Evolutionary conservation across 2,888 invertebrate genomes (phyloP).

Genomic region (Schizaphis graminum): DNA sequence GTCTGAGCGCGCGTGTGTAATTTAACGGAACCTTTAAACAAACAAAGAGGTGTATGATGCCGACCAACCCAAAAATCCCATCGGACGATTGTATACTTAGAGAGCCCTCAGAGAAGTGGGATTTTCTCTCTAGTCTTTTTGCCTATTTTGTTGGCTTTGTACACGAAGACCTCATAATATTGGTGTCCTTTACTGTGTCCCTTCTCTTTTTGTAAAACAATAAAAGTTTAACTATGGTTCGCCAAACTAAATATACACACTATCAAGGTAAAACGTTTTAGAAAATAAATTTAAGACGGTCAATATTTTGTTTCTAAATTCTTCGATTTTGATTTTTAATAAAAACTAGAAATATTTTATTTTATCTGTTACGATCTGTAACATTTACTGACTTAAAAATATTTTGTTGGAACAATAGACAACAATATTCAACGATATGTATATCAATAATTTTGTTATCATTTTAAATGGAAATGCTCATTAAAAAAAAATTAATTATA

Average conservation of each 20-base stretch:
- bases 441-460: not conserved
- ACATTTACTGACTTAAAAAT: no score
- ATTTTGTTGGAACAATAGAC: no score
- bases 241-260: not conserved
- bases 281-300: not conserved
- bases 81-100: slow-evolving; percentile 45
- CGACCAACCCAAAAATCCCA: slow-evolving; percentile 50
- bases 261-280: not conserved
- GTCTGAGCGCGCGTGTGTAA: slow-evolving; percentile 20
- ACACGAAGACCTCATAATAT: not conserved
- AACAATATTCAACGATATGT: not conserved
- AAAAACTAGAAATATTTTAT: not conserved
- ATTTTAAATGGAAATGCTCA: not conserved
- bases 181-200: not conserved
- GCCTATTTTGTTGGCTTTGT: slow-evolving; percentile 15
- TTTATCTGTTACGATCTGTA: not conserved
- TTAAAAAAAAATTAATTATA: not conserved
- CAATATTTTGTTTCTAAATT: not conserved
- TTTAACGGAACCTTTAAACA: slow-evolving; percentile 47
- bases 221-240: not conserved
- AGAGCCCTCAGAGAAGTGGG: not conserved
- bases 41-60: slow-evolving; percentile 52
- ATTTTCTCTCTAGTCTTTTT: not conserved
- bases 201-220: slow-evolving; percentile 20
- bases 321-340: not conserved